Conservation (phyloP, 1,140 invertebrate genomes). For the Eumaeus atala region DNA sequence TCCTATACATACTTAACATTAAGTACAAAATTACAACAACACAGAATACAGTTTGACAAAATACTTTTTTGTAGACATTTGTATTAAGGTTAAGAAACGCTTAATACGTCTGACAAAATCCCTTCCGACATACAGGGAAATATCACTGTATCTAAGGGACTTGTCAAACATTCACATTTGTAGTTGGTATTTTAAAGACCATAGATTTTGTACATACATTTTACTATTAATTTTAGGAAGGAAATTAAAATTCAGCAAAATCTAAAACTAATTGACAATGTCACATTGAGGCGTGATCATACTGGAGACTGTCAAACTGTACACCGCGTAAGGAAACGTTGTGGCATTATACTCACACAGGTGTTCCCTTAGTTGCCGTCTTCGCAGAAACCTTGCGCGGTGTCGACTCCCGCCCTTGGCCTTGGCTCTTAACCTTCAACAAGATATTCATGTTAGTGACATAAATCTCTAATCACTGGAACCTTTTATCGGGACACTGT, state of each 20-base stretch:
- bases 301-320: constrained; percentile 5
- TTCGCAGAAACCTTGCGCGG: constrained; percentile 70
- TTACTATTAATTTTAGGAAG: no score
- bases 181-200: no score
- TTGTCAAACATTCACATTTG: no score
- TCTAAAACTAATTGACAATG: no score
- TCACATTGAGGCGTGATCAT: no score
- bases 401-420: constrained; percentile 54
- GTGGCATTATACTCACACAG: constrained; percentile 64
- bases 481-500: no score
- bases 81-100: background rate
- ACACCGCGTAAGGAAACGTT: background rate
- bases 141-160: no score
- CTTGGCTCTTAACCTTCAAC: constrained; percentile 57
- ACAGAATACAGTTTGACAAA: background rate
- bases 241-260: no score
- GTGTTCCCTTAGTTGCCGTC: constrained; percentile 54
- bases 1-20: constrained; percentile 11
- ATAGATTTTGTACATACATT: no score
- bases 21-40: background rate
- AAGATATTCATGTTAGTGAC: background rate
- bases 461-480: background rate
- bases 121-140: no score
- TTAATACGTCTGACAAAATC: no score
- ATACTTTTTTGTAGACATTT: background rate